phyloP scores from a whole-genome alignment of 2,113 vertebrate genomes.

The Ranitomeya variabilis region DNA sequence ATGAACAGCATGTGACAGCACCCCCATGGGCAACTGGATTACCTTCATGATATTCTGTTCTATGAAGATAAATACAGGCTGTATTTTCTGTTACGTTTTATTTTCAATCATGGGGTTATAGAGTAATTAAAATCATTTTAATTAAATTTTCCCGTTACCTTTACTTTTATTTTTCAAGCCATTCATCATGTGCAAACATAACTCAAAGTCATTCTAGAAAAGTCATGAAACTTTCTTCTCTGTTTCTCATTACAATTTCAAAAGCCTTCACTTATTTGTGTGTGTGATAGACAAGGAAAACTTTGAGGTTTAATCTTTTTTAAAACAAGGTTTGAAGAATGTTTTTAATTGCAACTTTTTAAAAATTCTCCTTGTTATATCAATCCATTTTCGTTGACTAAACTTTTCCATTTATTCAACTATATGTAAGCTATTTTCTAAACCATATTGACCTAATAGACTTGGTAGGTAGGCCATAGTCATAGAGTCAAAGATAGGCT shows the following conservation, averaged over 20 bases:
- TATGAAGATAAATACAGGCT: neutral
- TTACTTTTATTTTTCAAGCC: neutral
- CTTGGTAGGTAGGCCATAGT: too few species aligned
- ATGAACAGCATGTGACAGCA: conserved; percentile 10
- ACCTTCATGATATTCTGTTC: conserved; percentile 9
- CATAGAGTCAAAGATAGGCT: too few species aligned
- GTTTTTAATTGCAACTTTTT: too few species aligned
- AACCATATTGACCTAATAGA: too few species aligned
- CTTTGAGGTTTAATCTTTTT: neutral
- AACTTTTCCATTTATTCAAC: too few species aligned
- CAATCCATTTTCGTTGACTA: too few species aligned
- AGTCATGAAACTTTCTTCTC: neutral
- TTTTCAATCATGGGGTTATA: neutral
- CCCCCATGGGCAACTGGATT: conserved; percentile 28
- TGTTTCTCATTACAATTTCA: neutral
- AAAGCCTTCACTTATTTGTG: neutral
- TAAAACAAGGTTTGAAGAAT: neutral
- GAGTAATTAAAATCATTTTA: neutral
- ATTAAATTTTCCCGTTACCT: neutral
- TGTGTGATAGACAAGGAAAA: too few species aligned
- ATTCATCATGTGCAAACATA: neutral
- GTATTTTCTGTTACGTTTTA: neutral
- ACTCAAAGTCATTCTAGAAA: neutral
- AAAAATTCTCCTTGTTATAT: too few species aligned
- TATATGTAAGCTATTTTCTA: too few species aligned